phyloP scores from a whole-genome alignment of 2,113 vertebrate genomes.

The Hippocampus barbouri region DNA sequence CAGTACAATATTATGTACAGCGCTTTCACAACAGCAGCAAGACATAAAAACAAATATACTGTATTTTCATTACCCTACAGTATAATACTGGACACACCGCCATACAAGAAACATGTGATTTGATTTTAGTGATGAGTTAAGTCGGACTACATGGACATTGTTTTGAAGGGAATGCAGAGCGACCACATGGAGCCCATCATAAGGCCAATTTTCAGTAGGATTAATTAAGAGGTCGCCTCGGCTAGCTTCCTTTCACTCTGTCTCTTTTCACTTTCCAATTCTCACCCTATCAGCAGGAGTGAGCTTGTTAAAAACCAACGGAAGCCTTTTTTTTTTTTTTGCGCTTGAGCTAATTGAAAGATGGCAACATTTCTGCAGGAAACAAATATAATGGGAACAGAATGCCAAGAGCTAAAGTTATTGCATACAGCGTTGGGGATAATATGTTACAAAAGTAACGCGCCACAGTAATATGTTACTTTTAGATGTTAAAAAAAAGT shows the following conservation, averaged over 20 bases:
- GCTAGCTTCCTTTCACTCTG: not conserved
- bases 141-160: not conserved
- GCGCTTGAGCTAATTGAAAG: not conserved
- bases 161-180: conserved; percentile 1
- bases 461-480: no score
- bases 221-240: conserved; percentile 8
- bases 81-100: not conserved
- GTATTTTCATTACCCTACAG: not conserved
- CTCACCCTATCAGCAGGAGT: not conserved
- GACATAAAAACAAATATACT: not conserved
- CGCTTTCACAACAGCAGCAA: no score
- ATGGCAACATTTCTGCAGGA: not conserved
- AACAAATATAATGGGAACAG: not conserved
- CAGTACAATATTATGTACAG: no score
- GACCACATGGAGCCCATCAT: conserved; percentile 3
- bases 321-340: not conserved
- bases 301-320: conserved; percentile 7
- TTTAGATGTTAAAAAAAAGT: no score
- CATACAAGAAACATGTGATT: not conserved
- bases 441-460: no score
- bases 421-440: no score
- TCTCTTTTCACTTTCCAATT: not conserved
- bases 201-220: not conserved
- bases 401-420: not conserved
- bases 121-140: not conserved